Evolutionary conservation across 1,140 invertebrate genomes (phyloP).

Genomic region (Lucilia cuprina): DNA sequence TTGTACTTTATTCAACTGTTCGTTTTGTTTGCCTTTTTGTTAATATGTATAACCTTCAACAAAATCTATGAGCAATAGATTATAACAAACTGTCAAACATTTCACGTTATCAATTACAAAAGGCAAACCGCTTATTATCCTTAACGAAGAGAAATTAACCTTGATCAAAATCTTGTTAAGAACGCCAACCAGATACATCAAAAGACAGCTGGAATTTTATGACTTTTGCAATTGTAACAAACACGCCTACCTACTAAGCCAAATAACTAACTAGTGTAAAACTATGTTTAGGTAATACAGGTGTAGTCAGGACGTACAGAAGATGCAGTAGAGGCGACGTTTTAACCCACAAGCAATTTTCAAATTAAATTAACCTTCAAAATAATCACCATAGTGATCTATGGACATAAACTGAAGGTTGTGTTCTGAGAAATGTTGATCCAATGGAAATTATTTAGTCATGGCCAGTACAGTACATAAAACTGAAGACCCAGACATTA

Average conservation of each 20-base stretch:
- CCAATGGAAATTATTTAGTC: background rate
- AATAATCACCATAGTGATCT: background rate
- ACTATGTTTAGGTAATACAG: background rate
- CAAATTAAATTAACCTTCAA: background rate
- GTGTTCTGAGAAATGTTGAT: background rate
- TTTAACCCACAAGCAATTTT: background rate
- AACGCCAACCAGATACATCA: background rate
- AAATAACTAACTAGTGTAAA: background rate
- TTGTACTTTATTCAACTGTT: too few relatives aligned
- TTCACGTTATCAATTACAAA: slow-evolving; percentile 25
- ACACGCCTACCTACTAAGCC: background rate
- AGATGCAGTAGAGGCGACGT: background rate
- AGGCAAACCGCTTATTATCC: slow-evolving; percentile 27
- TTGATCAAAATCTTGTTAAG: slow-evolving; percentile 32
- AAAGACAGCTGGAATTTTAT: slow-evolving; percentile 22
- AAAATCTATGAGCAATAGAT: background rate
- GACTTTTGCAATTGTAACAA: slow-evolving; percentile 15
- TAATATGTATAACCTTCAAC: background rate
- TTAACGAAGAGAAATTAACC: slow-evolving; percentile 26
- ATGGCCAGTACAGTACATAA: background rate
- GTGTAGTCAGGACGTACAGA: background rate
- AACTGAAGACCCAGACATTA: background rate
- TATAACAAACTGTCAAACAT: slow-evolving; percentile 14
- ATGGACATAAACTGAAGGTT: background rate
- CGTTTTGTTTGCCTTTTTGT: background rate